Evolutionary conservation across 2,797 vertebrate genomes (phyloP).

Genomic region (Epinephelus malabaricus): DNA sequence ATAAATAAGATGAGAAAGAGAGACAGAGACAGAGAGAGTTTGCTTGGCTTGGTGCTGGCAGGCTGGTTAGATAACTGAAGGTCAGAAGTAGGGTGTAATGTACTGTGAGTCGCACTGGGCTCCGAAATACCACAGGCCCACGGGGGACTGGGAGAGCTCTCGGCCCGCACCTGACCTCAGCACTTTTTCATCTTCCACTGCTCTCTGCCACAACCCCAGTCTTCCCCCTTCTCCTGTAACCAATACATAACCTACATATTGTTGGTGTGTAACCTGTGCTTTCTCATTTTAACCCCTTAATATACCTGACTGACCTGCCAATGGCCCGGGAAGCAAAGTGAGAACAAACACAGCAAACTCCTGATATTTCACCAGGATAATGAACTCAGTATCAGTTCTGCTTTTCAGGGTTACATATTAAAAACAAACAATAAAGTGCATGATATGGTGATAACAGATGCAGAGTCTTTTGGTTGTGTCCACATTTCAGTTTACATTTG

Average conservation of each 20-base stretch:
- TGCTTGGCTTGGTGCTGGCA: slow-evolving; percentile 45
- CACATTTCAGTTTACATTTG: not conserved
- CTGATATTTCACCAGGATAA: not conserved
- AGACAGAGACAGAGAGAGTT: not conserved
- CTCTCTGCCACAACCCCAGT: not conserved
- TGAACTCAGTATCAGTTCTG: not conserved
- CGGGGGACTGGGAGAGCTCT: slow-evolving; percentile 48
- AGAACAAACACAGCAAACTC: not conserved
- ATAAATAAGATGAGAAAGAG: slow-evolving; percentile 38
- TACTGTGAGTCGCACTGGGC: slow-evolving; percentile 64
- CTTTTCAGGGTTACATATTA: not conserved
- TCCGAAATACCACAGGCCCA: slow-evolving; percentile 77
- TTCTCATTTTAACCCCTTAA: slow-evolving; percentile 8
- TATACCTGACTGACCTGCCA: not conserved
- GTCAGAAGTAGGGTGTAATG: slow-evolving; percentile 63
- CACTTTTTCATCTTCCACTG: slow-evolving; percentile 33
- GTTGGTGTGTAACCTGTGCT: not conserved
- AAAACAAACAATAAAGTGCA: not conserved
- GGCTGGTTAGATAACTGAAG: slow-evolving; percentile 75
- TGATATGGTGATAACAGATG: not conserved
- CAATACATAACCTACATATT: not conserved
- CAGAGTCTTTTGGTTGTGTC: not conserved
- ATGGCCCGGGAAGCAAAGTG: not conserved
- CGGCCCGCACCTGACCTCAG: slow-evolving; percentile 61
- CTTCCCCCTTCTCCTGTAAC: not conserved